Base-by-base conservation (phyloP, 2,797 vertebrate genomes). In the Remorina albescens region DNA sequence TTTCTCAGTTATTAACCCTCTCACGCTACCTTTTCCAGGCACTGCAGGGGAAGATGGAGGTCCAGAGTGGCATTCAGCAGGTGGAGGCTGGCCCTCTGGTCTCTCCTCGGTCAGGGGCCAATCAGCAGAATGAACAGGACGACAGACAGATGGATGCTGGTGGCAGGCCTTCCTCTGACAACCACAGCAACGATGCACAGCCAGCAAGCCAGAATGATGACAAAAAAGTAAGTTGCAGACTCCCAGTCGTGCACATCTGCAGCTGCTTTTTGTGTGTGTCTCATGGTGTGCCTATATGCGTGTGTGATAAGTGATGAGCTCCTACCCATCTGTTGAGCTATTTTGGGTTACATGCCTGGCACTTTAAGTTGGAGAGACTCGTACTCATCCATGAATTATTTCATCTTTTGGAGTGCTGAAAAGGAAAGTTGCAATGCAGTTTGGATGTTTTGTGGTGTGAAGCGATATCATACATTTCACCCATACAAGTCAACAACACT, bases 11-110 rank as follows among this genome's bases (percentile, higher is more conserved):
- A 5, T 34, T 71, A 46, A 53, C 50, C 64, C 23, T 19, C 34
- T 44, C 18, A 2, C 23, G 65, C 81, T 78, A 86, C 83, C 86
- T 90, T 86, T 88, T 89, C 72, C 76, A 92, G 80, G 91, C 92
- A 89, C 92, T 85, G 91, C 92, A 86, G 92, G 92, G 94, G 93
- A 94, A 94, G 95, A 96, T 96, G 96, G 96, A 96, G 92, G 94
- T 95, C 80, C 92, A 95, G 92, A 93, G 95, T 93, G 93, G 94
- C 83, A 90, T 92, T 88, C 95, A 93, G 87, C 91, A 94, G 91
- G 86, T 89, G 28, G 95, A 96, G 90, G 92, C 95, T 90, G 91
- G 88, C 93, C 80, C 88, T 76, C 49, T 90, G 81, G 91, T 91
- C 81, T 93, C 91, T 86, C 78, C 84, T 80, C 92, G 82, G 85